Evolutionary conservation across 2,113 vertebrate species (phyloP), one percentile per base, ranked within the genome.

Genomic region (Maccullochella peelii): DNA sequence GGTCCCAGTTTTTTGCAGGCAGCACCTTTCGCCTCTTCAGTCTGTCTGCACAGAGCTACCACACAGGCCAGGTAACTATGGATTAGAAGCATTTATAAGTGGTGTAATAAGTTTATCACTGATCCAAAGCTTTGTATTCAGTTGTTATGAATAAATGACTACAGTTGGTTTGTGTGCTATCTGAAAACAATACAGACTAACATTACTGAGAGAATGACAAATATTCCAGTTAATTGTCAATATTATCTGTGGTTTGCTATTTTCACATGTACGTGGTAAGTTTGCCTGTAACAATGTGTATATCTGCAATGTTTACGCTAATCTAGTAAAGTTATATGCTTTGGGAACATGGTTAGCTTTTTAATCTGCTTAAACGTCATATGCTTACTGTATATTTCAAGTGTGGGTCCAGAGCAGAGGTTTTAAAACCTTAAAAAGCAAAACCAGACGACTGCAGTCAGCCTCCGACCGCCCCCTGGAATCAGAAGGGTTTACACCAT

Each of bases 361-460:
- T 73, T 36, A 15, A 38, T 30, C 16, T 30, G 20, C 0, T 40
- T 36, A 9, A 71, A 77, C 33, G 15, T 69, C 20, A 47, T 52
- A 14, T 44, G 20, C 44, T 52, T 47, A 4, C 8, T 49, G 0
- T 70, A 1, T 49, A 6, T 84, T 90, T 86, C 10, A 70, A 99
- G 98, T 95, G 84, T 96, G 95, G 63, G 75, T 96, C 89, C 97
- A 97, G 83, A 95, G 93, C 83, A 94, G 97, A 84, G 96, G 96
- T 73, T 99, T 99, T 94, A 99, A 99, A 94, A 99, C 98, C 16
- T 94, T 99, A 84, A 96, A 96, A 90, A 97, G 93, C 88, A 98
- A 96, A 96, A 94, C 96, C 79, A 95, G 96, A 54, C 96, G 97
- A 50, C 88, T 96, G 2, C 97, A 97, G 88, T 96, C 95, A n/a